These are phyloP conservation scores for Syngnathoides biaculeatus DNA, from an alignment of 2,113 vertebrate genomes.

Conservation along the genomic window DNA sequence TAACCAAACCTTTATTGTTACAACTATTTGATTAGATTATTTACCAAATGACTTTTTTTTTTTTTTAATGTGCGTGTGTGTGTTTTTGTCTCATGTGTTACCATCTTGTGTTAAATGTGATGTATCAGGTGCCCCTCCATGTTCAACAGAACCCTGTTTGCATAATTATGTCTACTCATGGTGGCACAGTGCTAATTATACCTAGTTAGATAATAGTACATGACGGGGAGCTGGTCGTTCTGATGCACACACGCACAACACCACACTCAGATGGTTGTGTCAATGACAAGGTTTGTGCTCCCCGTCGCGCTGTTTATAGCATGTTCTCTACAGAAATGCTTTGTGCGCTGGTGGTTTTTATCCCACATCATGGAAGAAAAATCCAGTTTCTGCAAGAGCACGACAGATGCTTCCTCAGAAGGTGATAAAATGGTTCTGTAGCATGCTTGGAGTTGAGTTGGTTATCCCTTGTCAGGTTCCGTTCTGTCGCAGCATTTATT, in stretches of 20 bases:
- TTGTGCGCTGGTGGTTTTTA: slow-evolving; percentile 53
- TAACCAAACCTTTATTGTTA: too few species aligned
- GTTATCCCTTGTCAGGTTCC: background rate
- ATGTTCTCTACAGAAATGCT: slow-evolving; percentile 51
- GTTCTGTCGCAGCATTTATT: background rate
- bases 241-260: slow-evolving; percentile 39
- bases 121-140: slow-evolving; percentile 56
- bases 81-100: background rate
- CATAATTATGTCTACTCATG: slow-evolving; percentile 78
- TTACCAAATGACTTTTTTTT: slow-evolving; percentile 7
- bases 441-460: background rate
- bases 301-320: slow-evolving; percentile 67
- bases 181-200: slow-evolving; percentile 75
- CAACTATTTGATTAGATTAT: too few species aligned
- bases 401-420: slow-evolving; percentile 7
- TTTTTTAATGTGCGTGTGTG: slow-evolving; percentile 15
- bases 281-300: slow-evolving; percentile 71
- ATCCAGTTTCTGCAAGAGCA: slow-evolving; percentile 34
- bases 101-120: slow-evolving; percentile 46
- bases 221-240: slow-evolving; percentile 60
- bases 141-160: slow-evolving; percentile 69
- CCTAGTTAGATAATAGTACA: slow-evolving; percentile 73
- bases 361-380: slow-evolving; percentile 36
- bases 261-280: slow-evolving; percentile 67
- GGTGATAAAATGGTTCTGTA: background rate